These are phyloP conservation scores for Laticauda laticaudata DNA, from an alignment of 2,113 vertebrate species.

Conservation along the genomic window DNA sequence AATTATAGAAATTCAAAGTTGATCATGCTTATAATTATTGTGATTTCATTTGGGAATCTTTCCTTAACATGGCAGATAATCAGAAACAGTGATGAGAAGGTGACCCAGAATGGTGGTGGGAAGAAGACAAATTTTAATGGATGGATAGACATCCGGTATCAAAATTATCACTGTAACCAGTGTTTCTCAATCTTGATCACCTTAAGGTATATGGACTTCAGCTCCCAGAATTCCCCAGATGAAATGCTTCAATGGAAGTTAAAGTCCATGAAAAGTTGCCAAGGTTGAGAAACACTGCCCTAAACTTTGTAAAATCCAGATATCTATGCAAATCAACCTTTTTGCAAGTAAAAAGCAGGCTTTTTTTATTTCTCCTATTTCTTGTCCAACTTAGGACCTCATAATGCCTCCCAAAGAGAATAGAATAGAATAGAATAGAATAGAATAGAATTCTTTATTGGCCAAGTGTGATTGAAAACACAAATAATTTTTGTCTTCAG, in stretches of 20 bases:
- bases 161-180: neutral
- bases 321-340: neutral
- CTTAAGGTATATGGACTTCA: neutral
- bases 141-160: neutral
- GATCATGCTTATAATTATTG: neutral
- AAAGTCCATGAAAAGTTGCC: too few species aligned
- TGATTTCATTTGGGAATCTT: neutral
- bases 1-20: neutral
- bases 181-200: neutral
- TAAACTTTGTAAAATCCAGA: neutral
- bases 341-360: neutral
- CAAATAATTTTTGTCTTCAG: too few species aligned
- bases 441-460: too few species aligned
- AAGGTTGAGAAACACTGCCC: too few species aligned
- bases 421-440: too few species aligned
- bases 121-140: neutral
- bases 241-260: neutral
- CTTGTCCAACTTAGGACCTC: neutral
- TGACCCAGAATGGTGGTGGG: neutral
- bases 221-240: neutral
- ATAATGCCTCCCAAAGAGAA: neutral
- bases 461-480: too few species aligned
- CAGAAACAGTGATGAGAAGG: neutral
- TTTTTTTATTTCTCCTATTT: neutral
- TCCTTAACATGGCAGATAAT: neutral